Conservation (phyloP, 2,888 invertebrate species). For the Melinaea menophilus region DNA sequence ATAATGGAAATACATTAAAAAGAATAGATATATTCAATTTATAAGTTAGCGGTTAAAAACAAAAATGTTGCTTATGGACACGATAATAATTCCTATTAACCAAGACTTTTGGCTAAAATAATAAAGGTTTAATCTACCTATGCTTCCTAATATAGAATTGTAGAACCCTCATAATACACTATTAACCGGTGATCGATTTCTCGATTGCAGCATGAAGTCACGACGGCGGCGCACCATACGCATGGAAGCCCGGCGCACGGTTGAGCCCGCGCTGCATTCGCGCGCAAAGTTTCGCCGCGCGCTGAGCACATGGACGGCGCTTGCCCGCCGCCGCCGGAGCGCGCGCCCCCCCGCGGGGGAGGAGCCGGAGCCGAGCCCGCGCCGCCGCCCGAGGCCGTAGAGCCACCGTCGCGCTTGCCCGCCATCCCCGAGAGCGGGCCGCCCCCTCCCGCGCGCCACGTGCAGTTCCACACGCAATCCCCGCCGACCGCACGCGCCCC, state of each 20-base stretch:
- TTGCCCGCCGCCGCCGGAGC: constrained; percentile 64
- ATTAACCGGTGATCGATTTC: not conserved
- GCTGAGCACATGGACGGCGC: constrained; percentile 69
- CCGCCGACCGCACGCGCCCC: constrained; percentile 62
- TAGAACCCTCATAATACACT: too few relatives aligned
- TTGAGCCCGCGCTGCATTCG: constrained; percentile 65
- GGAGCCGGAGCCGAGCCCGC: constrained; percentile 63
- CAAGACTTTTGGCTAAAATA: too few relatives aligned
- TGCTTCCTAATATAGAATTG: too few relatives aligned
- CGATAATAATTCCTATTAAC: too few relatives aligned
- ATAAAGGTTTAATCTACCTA: too few relatives aligned
- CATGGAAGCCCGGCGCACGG: constrained; percentile 73
- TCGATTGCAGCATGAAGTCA: constrained; percentile 73
- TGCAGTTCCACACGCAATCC: constrained; percentile 77
- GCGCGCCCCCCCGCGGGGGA: constrained; percentile 65
- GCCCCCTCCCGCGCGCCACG: constrained; percentile 48
- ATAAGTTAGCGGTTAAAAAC: not conserved
- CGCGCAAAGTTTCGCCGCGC: constrained; percentile 63
- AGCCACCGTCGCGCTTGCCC: constrained; percentile 59
- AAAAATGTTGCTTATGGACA: constrained; percentile 10
- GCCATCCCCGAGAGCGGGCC: constrained; percentile 69
- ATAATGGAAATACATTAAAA: constrained; percentile 3
- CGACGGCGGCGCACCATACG: constrained; percentile 70
- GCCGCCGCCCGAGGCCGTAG: constrained; percentile 48
- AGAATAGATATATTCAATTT: not conserved